phyloP scores from a whole-genome alignment of 2,888 invertebrate genomes.

The Himalopsyche anomala region DNA sequence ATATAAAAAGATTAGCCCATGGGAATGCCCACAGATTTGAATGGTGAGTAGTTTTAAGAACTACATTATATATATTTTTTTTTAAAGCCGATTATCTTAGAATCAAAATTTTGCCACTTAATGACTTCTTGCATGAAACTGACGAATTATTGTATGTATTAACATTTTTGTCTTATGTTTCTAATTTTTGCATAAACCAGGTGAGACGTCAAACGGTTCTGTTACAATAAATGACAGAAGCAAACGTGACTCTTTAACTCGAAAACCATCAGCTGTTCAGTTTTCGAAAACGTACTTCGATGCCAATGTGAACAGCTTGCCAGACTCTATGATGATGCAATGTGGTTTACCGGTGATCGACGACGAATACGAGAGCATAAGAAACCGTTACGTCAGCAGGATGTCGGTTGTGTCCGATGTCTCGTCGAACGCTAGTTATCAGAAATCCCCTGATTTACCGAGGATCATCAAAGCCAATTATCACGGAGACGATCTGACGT shows the following conservation, averaged over 20 bases:
- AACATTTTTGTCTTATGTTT: neutral
- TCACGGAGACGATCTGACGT: slow-evolving; percentile 49
- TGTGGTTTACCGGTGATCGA: neutral
- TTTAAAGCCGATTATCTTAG: too few species aligned
- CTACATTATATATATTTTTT: too few species aligned
- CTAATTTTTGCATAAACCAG: slow-evolving; percentile 10
- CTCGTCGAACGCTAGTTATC: neutral
- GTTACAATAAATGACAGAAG: neutral
- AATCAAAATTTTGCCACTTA: too few species aligned
- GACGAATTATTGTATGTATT: too few species aligned
- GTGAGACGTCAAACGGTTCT: neutral
- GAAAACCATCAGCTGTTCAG: neutral
- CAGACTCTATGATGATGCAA: neutral
- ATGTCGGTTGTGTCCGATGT: slow-evolving; percentile 70
- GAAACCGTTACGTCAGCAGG: slow-evolving; percentile 73
- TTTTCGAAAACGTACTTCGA: neutral
- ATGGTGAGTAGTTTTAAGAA: too few species aligned
- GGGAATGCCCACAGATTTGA: too few species aligned
- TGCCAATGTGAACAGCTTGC: neutral
- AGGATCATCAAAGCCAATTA: slow-evolving; percentile 45
- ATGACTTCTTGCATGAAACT: too few species aligned
- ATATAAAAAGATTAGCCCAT: too few species aligned
- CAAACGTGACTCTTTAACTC: neutral
- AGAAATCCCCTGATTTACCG: slow-evolving; percentile 24
- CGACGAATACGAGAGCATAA: slow-evolving; percentile 71